These are phyloP conservation scores for Oscheius sp. DNA, from an alignment of 2,888 invertebrate genomes.

Conservation along the genomic window DNA sequence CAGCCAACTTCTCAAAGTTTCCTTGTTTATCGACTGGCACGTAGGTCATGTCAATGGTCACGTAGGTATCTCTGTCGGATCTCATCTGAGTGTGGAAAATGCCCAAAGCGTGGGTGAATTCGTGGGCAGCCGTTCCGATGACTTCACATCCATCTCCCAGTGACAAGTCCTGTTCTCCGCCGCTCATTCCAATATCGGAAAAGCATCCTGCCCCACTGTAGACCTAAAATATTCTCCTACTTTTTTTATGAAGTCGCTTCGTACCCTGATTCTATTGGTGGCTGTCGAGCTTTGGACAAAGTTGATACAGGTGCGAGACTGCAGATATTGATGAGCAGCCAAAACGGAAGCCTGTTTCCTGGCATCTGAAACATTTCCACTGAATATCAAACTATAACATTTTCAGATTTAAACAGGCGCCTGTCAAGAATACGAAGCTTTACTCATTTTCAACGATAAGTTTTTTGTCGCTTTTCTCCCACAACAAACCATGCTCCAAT, in stretches of 20 bases:
- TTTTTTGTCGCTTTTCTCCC: background rate
- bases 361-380: conserved; percentile 11
- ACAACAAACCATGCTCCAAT: background rate
- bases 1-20: conserved; percentile 37
- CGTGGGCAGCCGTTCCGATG: conserved; percentile 51
- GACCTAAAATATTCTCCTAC: background rate
- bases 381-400: background rate
- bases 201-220: conserved; percentile 50
- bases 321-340: conserved; percentile 35
- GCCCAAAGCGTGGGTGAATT: conserved; percentile 46
- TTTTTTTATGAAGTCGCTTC: no score
- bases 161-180: conserved; percentile 48
- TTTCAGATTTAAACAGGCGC: background rate
- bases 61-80: conserved; percentile 47
- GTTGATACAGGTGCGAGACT: conserved; percentile 40
- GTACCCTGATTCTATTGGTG: conserved; percentile 41
- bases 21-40: conserved; percentile 31
- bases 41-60: conserved; percentile 46
- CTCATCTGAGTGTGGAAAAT: conserved; percentile 53
- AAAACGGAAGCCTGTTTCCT: conserved; percentile 30
- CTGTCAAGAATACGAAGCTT: background rate
- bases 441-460: background rate
- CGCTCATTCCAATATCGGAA: conserved; percentile 46
- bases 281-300: conserved; percentile 41
- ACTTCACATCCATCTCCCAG: conserved; percentile 49